A percentile compares a stretch with the other conserved stretches of the same genome.
These are phyloP conservation scores for Branchellion lobata DNA, from an alignment of 2,888 invertebrate genomes.

Conservation along the genomic window DNA sequence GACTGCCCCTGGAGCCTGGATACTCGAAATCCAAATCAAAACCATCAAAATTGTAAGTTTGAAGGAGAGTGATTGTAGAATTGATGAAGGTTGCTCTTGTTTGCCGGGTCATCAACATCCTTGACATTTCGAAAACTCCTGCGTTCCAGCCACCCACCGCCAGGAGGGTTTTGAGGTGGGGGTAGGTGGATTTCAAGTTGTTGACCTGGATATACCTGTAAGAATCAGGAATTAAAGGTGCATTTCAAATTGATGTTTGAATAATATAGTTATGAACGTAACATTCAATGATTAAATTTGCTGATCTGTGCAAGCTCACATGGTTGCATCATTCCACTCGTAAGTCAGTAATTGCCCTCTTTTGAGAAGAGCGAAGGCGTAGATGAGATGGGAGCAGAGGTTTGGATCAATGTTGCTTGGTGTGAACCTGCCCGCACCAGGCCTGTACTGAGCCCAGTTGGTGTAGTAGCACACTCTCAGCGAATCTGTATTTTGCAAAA, in stretches of 20 bases:
- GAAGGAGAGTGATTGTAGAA: constrained; percentile 53
- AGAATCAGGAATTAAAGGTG: too few relatives aligned
- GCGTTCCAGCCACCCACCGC: constrained; percentile 87
- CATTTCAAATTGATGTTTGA: too few relatives aligned
- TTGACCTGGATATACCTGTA: constrained; percentile 74
- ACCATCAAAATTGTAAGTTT: constrained; percentile 71
- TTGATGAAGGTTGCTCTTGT: constrained; percentile 33
- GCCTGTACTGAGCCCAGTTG: too few relatives aligned
- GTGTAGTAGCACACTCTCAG: too few relatives aligned
- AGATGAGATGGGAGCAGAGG: too few relatives aligned
- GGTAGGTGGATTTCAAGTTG: constrained; percentile 68
- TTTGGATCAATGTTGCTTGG: too few relatives aligned
- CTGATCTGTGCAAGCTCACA: not conserved
- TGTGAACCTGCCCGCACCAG: too few relatives aligned
- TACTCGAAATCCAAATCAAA: constrained; percentile 91
- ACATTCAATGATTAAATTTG: not conserved
- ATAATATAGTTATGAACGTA: too few relatives aligned
- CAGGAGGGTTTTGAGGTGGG: constrained; percentile 77
- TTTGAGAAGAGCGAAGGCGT: too few relatives aligned
- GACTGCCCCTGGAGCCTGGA: constrained; percentile 65
- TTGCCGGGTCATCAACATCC: constrained; percentile 47
- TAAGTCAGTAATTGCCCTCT: constrained; percentile 75
- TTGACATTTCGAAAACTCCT: constrained; percentile 55
- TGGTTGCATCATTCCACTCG: constrained; percentile 76
- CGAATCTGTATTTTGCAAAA: too few relatives aligned